Evolutionary conservation across 2,797 vertebrate genomes (phyloP).

Genomic region (Bryconaethiops microstoma): DNA sequence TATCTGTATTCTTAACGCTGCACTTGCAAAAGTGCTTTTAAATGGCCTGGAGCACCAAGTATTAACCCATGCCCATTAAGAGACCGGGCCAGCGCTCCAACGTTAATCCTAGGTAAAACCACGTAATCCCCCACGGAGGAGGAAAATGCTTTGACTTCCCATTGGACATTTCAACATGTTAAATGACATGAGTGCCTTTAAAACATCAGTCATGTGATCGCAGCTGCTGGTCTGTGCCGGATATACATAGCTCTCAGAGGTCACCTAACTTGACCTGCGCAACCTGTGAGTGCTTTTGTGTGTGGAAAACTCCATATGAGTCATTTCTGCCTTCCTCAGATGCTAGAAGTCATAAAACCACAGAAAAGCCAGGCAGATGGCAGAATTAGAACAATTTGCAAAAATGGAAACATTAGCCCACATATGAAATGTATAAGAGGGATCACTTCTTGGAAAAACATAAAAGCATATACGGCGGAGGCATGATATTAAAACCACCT

Average conservation of each 20-base stretch:
- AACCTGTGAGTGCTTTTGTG: not conserved
- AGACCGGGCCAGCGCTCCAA: constrained; percentile 55
- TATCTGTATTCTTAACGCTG: constrained; percentile 39
- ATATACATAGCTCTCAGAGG: not conserved
- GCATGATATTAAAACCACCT: no score
- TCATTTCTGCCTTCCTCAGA: not conserved
- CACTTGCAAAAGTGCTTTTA: constrained; percentile 69
- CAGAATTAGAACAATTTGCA: not conserved
- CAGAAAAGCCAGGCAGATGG: constrained; percentile 3
- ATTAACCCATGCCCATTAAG: constrained; percentile 69
- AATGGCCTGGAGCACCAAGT: constrained; percentile 63
- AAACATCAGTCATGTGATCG: not conserved
- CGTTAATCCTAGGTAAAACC: constrained; percentile 78
- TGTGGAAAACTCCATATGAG: not conserved
- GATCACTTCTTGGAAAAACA: constrained; percentile 1
- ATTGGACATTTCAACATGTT: constrained; percentile 33
- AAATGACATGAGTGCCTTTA: constrained; percentile 26
- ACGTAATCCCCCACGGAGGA: constrained; percentile 72
- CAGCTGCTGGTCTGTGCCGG: not conserved
- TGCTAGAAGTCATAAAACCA: not conserved
- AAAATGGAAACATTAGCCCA: not conserved
- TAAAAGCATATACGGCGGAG: not conserved
- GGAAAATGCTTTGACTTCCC: constrained; percentile 66
- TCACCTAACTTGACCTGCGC: not conserved
- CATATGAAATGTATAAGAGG: not conserved